These are phyloP conservation scores for Scotopteryx bipunctaria DNA, from an alignment of 2,888 invertebrate species.

Conservation along the genomic window DNA sequence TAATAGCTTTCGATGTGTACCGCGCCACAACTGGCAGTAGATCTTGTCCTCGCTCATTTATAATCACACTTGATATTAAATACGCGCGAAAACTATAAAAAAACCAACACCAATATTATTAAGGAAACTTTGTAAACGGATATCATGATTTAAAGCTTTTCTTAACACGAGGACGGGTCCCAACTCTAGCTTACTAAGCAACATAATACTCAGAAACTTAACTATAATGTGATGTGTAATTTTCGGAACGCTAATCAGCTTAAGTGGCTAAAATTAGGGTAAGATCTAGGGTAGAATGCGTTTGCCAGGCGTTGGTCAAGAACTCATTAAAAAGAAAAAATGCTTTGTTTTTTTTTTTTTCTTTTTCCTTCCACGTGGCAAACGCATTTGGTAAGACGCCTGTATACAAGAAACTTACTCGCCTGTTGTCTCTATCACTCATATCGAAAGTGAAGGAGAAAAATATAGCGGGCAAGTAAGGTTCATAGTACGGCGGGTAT, in stretches of 20 bases:
- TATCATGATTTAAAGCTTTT: constrained; percentile 12
- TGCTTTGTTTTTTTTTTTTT: constrained; percentile 26
- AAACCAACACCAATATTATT: not conserved
- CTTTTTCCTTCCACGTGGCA: constrained; percentile 36
- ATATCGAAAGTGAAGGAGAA: not conserved
- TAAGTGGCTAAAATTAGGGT: constrained; percentile 71
- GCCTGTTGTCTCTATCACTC: not conserved
- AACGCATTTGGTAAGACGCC: constrained; percentile 21
- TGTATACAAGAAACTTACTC: constrained; percentile 8
- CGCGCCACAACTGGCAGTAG: constrained; percentile 2
- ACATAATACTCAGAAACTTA: constrained; percentile 61
- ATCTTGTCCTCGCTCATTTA: constrained; percentile 14
- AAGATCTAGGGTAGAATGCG: constrained; percentile 54
- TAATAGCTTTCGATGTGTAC: constrained; percentile 9
- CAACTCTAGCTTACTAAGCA: constrained; percentile 54
- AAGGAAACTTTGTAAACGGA: constrained; percentile 6
- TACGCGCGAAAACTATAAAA: not conserved
- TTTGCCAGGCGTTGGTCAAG: constrained; percentile 34
- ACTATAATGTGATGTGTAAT: constrained; percentile 60
- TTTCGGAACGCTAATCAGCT: constrained; percentile 72
- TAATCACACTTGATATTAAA: constrained; percentile 16
- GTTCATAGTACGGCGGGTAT: not conserved
- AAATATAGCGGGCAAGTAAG: constrained; percentile 1
- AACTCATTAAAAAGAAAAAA: constrained; percentile 24
- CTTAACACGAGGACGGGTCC: constrained; percentile 51